Evolutionary conservation across 1,140 invertebrate genomes (phyloP), one percentile per base, ranked within the genome.

Genomic region (Liolophura sinensis): DNA sequence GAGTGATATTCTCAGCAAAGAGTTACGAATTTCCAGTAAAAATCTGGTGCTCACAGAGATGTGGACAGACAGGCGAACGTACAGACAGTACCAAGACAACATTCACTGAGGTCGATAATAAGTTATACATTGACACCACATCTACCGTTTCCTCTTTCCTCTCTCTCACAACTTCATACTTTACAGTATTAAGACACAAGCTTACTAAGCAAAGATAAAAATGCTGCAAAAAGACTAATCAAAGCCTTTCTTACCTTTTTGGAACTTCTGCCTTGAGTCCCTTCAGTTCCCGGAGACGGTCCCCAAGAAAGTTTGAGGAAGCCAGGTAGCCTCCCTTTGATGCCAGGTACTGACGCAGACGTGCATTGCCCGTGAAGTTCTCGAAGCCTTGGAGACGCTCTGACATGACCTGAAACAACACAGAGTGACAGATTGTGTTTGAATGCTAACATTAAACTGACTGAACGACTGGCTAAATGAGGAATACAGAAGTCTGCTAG

Each of bases 271-370:
- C 52, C 24, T 54, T 54, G 52, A 54, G n/a, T 25, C 80, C 80
- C 65, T 66, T 75, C 49, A 82, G 68, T 61, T 82, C 80, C 11
- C 77, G 69, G 70, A 82, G 76, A 20, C 80, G 71, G 49, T 60
- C 65, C 55, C 67, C 70, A 50, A 81, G 71, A 62, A 75, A 75
- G 60, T 82, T 78, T 59, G 69, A 73, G 25, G 74, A 70, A 15
- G 78, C 70, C 27, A 73, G 24, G 50, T 72, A 73, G 25, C 79
- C 79, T 56, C 79, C 80, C 63, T 74, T 76, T 4, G 75, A 67
- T 22, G 75, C 70, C 9, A 82, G 69, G 40, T 76, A 70, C 62
- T 82, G 78, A 16, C 79, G 68, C 58, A 81, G 67, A 51, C 75
- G 59, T 18, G 78, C 76, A 56, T 80, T 80, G 59, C 73, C 73